Conservation (phyloP, 2,113 vertebrate species). For the Ceyx margarethae region DNA sequence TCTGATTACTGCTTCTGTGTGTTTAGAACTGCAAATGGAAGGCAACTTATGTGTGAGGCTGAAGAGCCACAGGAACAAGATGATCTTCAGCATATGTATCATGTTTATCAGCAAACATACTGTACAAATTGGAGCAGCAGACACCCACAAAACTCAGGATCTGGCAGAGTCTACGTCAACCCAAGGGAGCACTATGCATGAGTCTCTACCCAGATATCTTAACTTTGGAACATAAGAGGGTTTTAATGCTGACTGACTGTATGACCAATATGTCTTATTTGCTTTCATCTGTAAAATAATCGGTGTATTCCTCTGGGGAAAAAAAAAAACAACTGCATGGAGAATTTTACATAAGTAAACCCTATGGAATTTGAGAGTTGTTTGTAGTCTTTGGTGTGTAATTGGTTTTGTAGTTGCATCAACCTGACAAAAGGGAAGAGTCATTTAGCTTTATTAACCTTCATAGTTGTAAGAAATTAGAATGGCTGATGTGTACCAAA, state of each 20-base stretch:
- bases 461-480: background rate
- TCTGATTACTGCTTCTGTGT: slow-evolving; percentile 13
- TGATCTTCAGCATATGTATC: slow-evolving; percentile 52
- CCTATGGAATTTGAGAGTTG: background rate
- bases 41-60: slow-evolving; percentile 50
- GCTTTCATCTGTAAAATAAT: background rate
- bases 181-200: slow-evolving; percentile 77
- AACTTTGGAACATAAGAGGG: background rate
- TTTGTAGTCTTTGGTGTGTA: background rate
- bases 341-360: background rate
- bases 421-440: background rate
- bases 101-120: slow-evolving; percentile 61
- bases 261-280: background rate
- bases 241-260: background rate
- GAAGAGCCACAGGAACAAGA: slow-evolving; percentile 59
- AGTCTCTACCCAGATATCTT: background rate
- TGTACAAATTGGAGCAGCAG: slow-evolving; percentile 62
- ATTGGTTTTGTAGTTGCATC: background rate
- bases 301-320: background rate
- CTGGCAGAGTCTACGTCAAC: slow-evolving; percentile 68
- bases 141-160: background rate
- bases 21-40: slow-evolving; percentile 72
- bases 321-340: background rate
- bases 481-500: background rate
- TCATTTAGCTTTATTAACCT: background rate